These are phyloP conservation scores for Latrodectus hesperus DNA, from an alignment of 2,888 invertebrate genomes.

Conservation along the genomic window DNA sequence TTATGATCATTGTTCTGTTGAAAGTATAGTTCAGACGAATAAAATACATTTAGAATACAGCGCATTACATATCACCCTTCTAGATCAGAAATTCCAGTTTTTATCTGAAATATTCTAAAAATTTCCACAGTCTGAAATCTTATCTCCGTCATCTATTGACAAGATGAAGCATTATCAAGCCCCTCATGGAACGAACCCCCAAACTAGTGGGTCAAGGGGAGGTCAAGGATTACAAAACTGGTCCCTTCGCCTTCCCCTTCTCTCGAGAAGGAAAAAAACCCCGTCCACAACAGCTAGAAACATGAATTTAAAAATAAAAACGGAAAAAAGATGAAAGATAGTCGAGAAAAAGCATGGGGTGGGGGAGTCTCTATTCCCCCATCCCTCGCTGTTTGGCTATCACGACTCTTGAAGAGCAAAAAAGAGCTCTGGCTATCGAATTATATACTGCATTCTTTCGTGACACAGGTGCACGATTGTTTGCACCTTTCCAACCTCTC, in stretches of 20 bases:
- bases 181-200: constrained; percentile 22
- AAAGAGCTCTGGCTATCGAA: constrained; percentile 38
- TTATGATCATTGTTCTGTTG: too few relatives aligned
- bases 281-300: constrained; percentile 4
- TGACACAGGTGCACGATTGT: constrained; percentile 60
- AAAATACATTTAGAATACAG: too few relatives aligned
- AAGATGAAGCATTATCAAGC: constrained; percentile 7
- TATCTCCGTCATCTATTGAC: constrained; percentile 18
- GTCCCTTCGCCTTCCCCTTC: constrained; percentile 25
- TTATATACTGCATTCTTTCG: constrained; percentile 52
- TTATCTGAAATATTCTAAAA: neutral
- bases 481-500: constrained; percentile 11
- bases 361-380: neutral
- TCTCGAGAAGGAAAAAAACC: constrained; percentile 12
- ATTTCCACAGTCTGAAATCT: neutral
- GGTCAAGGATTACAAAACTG: constrained; percentile 57
- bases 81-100: too few relatives aligned
- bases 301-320: constrained; percentile 18
- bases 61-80: too few relatives aligned
- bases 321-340: neutral
- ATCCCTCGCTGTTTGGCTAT: constrained; percentile 19
- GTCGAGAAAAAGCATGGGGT: constrained; percentile 1
- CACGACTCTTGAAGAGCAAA: constrained; percentile 9
- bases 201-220: constrained; percentile 1
- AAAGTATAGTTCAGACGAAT: too few relatives aligned